Conservation (phyloP, 1,140 invertebrate species). For the Hermatobates lingyangjiaoensis region DNA sequence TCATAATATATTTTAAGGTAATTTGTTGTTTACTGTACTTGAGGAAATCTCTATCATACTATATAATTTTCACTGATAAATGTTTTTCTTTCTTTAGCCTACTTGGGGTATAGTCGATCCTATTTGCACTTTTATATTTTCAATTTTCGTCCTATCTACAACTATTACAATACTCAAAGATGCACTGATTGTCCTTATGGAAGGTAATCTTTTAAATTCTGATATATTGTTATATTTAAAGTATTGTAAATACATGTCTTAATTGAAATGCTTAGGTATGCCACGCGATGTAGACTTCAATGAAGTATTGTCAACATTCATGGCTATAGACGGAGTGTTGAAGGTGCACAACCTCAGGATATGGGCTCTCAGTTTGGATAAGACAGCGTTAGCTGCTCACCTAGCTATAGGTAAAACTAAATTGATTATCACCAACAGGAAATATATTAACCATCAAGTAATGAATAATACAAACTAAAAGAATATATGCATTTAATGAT, state of each 20-base stretch:
- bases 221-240: no score
- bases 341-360: slow-evolving; percentile 89
- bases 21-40: no score
- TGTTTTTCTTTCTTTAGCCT: slow-evolving; percentile 41
- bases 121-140: slow-evolving; percentile 96
- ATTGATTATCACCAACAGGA: no score
- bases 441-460: no score
- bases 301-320: slow-evolving; percentile 65
- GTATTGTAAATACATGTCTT: no score
- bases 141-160: slow-evolving; percentile 83
- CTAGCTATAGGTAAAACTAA: slow-evolving; percentile 76
- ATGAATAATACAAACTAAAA: no score
- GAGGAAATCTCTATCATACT: no score
- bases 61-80: no score
- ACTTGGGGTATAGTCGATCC: slow-evolving; percentile 84
- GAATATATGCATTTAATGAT: no score
- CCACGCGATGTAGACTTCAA: slow-evolving; percentile 73
- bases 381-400: slow-evolving; percentile 83
- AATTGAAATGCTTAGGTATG: no score
- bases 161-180: slow-evolving; percentile 88
- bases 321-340: slow-evolving; percentile 71
- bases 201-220: no score
- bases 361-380: slow-evolving; percentile 91
- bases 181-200: slow-evolving; percentile 80
- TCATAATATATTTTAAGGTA: slow-evolving; percentile 86